These are phyloP conservation scores for Paraescarpia echinospica DNA, from an alignment of 1,140 invertebrate genomes.

Conservation along the genomic window DNA sequence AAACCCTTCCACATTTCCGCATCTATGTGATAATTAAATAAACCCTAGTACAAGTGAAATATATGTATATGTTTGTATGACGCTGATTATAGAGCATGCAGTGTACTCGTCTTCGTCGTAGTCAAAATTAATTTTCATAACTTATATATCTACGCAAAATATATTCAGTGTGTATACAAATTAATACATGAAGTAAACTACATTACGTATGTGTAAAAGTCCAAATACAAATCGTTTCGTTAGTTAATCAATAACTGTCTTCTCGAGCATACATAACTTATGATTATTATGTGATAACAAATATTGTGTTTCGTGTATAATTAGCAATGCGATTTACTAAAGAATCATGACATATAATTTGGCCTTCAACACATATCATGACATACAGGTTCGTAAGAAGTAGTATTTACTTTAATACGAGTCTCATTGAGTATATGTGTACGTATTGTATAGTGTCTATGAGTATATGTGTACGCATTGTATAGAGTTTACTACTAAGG, in stretches of 20 bases:
- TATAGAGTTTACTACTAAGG: too few relatives aligned
- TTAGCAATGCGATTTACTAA: not conserved
- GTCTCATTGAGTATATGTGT: too few relatives aligned
- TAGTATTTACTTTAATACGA: too few relatives aligned
- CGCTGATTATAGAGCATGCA: not conserved
- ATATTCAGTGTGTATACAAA: too few relatives aligned
- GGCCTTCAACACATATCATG: not conserved
- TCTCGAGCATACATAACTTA: too few relatives aligned
- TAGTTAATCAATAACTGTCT: not conserved
- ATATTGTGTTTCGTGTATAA: not conserved
- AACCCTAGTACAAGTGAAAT: not conserved
- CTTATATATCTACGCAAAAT: too few relatives aligned
- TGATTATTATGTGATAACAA: not conserved
- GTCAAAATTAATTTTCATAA: too few relatives aligned
- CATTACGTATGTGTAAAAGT: not conserved
- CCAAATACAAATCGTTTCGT: not conserved
- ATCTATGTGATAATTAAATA: not conserved
- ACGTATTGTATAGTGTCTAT: too few relatives aligned
- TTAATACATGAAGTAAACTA: too few relatives aligned
- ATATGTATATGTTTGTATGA: not conserved
- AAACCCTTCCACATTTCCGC: not conserved
- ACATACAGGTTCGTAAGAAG: too few relatives aligned
- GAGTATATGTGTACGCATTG: too few relatives aligned
- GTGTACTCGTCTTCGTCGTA: too few relatives aligned
- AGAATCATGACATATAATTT: not conserved